Percentiles rank a stretch among this genome's conserved stretches.
Evolutionary conservation across 2,888 invertebrate genomes (phyloP).

Genomic region (Philonicus albiceps): DNA sequence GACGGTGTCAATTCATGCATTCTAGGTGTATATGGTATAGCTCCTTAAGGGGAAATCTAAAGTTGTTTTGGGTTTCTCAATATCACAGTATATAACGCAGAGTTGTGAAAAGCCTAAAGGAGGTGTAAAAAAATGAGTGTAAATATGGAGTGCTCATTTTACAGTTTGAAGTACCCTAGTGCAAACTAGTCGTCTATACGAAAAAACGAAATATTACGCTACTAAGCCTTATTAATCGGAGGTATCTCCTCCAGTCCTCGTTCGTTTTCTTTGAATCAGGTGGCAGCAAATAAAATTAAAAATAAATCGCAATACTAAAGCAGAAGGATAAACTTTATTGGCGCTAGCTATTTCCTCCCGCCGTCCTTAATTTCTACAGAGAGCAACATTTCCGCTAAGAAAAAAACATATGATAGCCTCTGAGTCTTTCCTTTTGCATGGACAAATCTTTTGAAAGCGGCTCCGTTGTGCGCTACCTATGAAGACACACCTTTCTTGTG

Average conservation of each 20-base stretch:
- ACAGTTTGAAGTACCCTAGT: not conserved
- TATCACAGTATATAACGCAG: not conserved
- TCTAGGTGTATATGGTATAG: no score
- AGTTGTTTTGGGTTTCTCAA: no score
- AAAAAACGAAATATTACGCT: not conserved
- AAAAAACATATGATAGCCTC: not conserved
- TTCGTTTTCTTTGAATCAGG: not conserved
- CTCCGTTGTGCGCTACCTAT: not conserved
- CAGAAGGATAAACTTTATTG: not conserved
- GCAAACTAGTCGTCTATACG: not conserved
- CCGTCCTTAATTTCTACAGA: not conserved
- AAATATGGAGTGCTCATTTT: not conserved
- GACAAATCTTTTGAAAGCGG: not conserved
- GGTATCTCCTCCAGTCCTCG: not conserved
- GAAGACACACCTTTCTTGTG: not conserved
- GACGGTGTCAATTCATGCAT: no score
- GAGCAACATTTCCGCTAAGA: not conserved
- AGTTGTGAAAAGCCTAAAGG: not conserved
- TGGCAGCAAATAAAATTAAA: not conserved
- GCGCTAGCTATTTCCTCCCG: not conserved
- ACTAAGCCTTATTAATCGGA: not conserved
- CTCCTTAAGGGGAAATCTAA: no score
- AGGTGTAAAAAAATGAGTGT: not conserved
- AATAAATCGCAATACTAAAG: not conserved
- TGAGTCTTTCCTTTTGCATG: not conserved